Conservation (phyloP, 2,888 invertebrate species). For the Mycogona germanica region DNA sequence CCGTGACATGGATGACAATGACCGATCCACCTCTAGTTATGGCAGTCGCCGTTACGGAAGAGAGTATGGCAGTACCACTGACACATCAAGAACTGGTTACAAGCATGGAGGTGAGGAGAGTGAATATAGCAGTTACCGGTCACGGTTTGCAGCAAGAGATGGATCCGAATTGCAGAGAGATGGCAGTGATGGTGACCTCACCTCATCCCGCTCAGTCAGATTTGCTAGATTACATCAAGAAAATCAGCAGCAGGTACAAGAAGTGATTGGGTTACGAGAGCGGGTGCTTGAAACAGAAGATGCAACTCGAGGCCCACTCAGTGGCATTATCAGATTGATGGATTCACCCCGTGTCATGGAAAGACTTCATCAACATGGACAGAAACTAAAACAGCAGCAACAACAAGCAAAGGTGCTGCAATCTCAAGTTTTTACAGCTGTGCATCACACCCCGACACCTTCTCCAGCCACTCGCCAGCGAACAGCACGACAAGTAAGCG, state of each 20-base stretch:
- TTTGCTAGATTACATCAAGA: conserved; percentile 18
- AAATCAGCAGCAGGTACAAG: conserved; percentile 8
- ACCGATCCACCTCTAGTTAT: conserved; percentile 4
- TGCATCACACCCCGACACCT: conserved; percentile 22
- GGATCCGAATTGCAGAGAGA: conserved; percentile 16
- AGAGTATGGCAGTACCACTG: background rate
- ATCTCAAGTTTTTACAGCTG: conserved; percentile 26
- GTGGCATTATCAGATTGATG: conserved; percentile 73
- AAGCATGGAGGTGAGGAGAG: conserved; percentile 18
- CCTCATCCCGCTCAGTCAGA: conserved; percentile 16
- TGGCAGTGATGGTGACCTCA: conserved; percentile 15
- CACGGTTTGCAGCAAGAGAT: conserved; percentile 23
- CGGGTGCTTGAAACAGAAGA: conserved; percentile 77
- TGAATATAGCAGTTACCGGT: conserved; percentile 20
- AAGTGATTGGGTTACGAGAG: conserved; percentile 40
- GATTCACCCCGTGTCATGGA: conserved; percentile 84
- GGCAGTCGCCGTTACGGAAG: conserved; percentile 14
- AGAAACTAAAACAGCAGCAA: conserved; percentile 46
- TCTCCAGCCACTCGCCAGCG: conserved; percentile 8
- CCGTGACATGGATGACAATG: conserved; percentile 16
- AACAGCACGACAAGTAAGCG: conserved; percentile 63
- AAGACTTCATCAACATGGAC: conserved; percentile 67
- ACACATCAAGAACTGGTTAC: conserved; percentile 3
- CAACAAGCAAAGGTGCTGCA: conserved; percentile 26
- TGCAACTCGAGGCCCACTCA: conserved; percentile 61